Percentiles rank a stretch among this genome's conserved stretches.
Conservation (phyloP, 1,140 invertebrate genomes). For the Apis florea region DNA sequence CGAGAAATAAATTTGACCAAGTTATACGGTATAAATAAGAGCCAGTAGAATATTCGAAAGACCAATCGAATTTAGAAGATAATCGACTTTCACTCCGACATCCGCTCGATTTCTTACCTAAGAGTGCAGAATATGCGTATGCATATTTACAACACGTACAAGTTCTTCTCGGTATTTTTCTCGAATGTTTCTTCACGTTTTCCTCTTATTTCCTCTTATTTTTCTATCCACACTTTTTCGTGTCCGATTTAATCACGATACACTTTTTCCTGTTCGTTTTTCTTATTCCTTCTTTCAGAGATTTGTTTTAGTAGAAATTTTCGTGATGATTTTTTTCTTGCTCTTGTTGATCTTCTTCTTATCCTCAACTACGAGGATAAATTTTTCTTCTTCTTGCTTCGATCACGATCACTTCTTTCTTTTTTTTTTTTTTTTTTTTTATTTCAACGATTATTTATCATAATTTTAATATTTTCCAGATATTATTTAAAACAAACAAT, state of each 20-base stretch:
- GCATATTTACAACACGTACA: too few species aligned
- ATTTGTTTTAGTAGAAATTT: too few species aligned
- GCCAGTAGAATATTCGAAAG: neutral
- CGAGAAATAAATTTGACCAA: too few species aligned
- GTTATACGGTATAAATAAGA: neutral
- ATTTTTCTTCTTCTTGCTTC: neutral
- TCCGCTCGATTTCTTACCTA: neutral
- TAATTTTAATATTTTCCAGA: neutral
- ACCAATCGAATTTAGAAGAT: conserved; percentile 6
- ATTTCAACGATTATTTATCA: neutral
- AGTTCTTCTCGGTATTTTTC: neutral
- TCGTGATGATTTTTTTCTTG: neutral
- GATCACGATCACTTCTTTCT: neutral
- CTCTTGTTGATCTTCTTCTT: neutral
- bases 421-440: neutral
- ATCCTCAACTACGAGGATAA: neutral
- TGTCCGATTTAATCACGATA: neutral
- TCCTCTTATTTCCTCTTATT: neutral
- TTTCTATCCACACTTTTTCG: neutral
- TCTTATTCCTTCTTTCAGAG: neutral
- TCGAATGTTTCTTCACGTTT: too few species aligned
- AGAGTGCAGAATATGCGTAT: neutral
- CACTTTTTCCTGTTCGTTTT: neutral
- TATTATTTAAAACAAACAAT: neutral
- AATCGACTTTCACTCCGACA: conserved; percentile 1